These are phyloP conservation scores for Bathynomus jamesi DNA, from an alignment of 1,140 invertebrate species.

Conservation along the genomic window DNA sequence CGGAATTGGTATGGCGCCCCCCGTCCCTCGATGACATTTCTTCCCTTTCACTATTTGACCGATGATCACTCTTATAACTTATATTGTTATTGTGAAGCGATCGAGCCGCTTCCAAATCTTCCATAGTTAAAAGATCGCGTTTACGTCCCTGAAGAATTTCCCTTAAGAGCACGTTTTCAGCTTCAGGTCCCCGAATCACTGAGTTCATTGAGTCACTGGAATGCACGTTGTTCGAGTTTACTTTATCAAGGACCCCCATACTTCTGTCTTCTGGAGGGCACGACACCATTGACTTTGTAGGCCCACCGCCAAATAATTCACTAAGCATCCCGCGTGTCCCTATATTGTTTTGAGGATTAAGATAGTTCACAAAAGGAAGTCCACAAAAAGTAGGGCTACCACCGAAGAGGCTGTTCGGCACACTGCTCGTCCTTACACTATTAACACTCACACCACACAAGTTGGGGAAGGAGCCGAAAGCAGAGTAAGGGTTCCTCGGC, in stretches of 20 bases:
- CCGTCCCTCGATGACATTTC: slow-evolving; percentile 45
- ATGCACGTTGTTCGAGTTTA: slow-evolving; percentile 28
- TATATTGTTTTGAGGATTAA: slow-evolving; percentile 29
- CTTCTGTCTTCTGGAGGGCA: slow-evolving; percentile 28
- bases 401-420: slow-evolving; percentile 16
- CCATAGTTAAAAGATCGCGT: slow-evolving; percentile 30
- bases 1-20: slow-evolving; percentile 26
- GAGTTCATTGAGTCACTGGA: slow-evolving; percentile 29
- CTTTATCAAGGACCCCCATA: slow-evolving; percentile 35
- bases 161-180: slow-evolving; percentile 44
- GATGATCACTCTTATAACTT: slow-evolving; percentile 46
- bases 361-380: slow-evolving; percentile 36
- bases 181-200: slow-evolving; percentile 27
- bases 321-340: slow-evolving; percentile 35
- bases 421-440: slow-evolving; percentile 33
- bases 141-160: slow-evolving; percentile 47
- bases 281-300: slow-evolving; percentile 29
- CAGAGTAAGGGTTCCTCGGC: slow-evolving; percentile 80
- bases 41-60: not conserved
- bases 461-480: slow-evolving; percentile 34
- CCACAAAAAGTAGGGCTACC: slow-evolving; percentile 23
- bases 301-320: slow-evolving; percentile 33
- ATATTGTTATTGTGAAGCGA: slow-evolving; percentile 37
- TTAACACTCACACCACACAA: slow-evolving; percentile 36
- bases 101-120: slow-evolving; percentile 29